Percentiles rank a stretch among this genome's conserved stretches.
These are phyloP conservation scores for Erpobdella octoculata DNA, from an alignment of 2,888 invertebrate genomes.

Conservation along the genomic window DNA sequence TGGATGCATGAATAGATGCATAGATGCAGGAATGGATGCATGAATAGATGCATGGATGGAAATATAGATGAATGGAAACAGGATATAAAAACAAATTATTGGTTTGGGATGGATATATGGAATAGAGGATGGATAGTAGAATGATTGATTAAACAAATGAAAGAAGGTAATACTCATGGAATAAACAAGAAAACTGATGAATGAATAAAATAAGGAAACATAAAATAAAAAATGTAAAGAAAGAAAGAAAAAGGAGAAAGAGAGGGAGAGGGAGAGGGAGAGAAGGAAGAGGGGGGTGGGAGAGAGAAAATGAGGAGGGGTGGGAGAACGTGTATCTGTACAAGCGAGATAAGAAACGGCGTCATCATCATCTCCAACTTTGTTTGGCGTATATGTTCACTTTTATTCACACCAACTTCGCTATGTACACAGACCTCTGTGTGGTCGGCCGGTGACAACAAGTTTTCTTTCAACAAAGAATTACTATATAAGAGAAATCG, in stretches of 20 bases:
- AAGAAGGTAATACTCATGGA: background rate
- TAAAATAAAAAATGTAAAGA: background rate
- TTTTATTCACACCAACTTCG: no score
- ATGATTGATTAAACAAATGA: slow-evolving; percentile 10
- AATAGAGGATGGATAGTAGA: no score
- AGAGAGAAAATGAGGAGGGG: background rate
- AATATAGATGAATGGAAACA: slow-evolving; percentile 2
- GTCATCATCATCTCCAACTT: slow-evolving; percentile 11
- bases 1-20: background rate
- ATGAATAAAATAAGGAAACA: slow-evolving; percentile 1
- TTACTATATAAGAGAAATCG: background rate
- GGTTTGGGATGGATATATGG: no score
- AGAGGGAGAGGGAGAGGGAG: background rate
- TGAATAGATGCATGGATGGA: slow-evolving; percentile 7
- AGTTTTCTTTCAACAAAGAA: no score
- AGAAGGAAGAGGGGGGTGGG: background rate
- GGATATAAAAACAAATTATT: no score
- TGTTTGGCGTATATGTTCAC: slow-evolving; percentile 11
- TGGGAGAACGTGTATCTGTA: slow-evolving; percentile 10
- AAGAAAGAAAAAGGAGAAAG: background rate
- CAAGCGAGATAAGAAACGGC: slow-evolving; percentile 8
- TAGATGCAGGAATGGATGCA: background rate
- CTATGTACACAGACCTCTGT: no score
- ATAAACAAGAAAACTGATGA: slow-evolving; percentile 11
- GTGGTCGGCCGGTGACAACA: background rate